phyloP scores from a whole-genome alignment of 2,888 invertebrate species.

The Listrodromus nycthemerus region DNA sequence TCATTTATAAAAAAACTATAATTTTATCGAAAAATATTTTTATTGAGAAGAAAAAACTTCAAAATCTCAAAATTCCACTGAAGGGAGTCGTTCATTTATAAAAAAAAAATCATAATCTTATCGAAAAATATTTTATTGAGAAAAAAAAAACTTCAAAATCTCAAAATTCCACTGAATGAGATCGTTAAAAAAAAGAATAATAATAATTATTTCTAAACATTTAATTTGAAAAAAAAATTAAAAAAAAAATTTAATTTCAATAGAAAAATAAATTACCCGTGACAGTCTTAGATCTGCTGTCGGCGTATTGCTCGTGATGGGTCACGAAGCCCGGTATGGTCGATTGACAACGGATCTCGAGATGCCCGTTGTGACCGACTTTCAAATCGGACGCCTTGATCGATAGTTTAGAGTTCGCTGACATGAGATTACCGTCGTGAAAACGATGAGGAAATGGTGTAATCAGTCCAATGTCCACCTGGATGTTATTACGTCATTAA shows the following conservation, averaged over 20 bases:
- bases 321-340: slow-evolving; percentile 92
- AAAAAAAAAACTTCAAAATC: no score
- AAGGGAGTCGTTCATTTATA: no score
- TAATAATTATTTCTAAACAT: neutral
- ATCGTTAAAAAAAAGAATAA: neutral
- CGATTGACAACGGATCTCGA: slow-evolving; percentile 91
- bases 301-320: slow-evolving; percentile 90
- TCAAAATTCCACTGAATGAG: slow-evolving; percentile 76
- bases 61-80: no score
- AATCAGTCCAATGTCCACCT: slow-evolving; percentile 79
- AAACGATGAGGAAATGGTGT: slow-evolving; percentile 77
- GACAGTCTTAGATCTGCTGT: slow-evolving; percentile 90
- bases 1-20: neutral
- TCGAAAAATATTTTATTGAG: no score
- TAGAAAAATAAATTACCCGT: slow-evolving; percentile 86
- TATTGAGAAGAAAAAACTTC: no score
- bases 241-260: neutral
- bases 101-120: no score
- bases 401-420: slow-evolving; percentile 89
- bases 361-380: slow-evolving; percentile 89
- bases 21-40: no score
- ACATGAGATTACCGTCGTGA: slow-evolving; percentile 76
- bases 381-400: slow-evolving; percentile 91
- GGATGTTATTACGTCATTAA: slow-evolving; percentile 15
- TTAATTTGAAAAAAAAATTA: neutral